These are phyloP conservation scores for Tyrannus savana DNA, from an alignment of 2,113 vertebrate genomes.

Conservation along the genomic window DNA sequence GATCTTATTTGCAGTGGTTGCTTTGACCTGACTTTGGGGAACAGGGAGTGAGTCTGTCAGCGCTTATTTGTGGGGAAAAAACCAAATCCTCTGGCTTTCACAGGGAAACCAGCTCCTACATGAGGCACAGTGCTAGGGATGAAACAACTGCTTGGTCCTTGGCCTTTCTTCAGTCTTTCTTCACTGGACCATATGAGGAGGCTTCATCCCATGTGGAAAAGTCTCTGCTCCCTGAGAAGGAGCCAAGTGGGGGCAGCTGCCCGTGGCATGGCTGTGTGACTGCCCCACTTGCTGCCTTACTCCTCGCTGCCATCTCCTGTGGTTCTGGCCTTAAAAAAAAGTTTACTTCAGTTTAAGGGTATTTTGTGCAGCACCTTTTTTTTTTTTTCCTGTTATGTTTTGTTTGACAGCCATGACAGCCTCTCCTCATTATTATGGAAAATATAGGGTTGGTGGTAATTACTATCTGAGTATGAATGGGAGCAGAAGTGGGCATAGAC, in stretches of 20 bases:
- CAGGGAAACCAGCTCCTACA: background rate
- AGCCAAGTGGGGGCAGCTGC: background rate
- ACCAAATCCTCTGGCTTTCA: accelerated
- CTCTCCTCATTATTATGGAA: constrained; percentile 91
- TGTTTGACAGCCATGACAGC: constrained; percentile 87
- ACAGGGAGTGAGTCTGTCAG: background rate
- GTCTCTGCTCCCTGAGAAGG: background rate
- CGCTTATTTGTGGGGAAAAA: background rate
- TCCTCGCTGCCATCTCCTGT: background rate
- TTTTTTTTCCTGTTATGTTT: constrained; percentile 58
- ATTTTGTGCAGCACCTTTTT: constrained; percentile 67
- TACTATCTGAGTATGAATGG: constrained; percentile 88
- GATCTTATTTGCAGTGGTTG: background rate
- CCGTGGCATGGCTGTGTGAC: background rate
- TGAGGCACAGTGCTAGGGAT: accelerated
- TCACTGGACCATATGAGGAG: background rate
- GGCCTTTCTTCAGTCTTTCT: background rate
- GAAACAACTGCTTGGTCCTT: background rate
- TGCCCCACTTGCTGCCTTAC: background rate
- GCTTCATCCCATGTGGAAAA: background rate
- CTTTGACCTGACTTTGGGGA: background rate
- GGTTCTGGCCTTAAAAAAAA: constrained; percentile 42
- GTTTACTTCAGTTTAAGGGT: constrained; percentile 76
- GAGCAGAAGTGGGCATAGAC: constrained; percentile 86
- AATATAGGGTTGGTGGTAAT: constrained; percentile 93